Evolutionary conservation across 2,113 vertebrate genomes (phyloP).

Genomic region (Himantopus leucocephalus): DNA sequence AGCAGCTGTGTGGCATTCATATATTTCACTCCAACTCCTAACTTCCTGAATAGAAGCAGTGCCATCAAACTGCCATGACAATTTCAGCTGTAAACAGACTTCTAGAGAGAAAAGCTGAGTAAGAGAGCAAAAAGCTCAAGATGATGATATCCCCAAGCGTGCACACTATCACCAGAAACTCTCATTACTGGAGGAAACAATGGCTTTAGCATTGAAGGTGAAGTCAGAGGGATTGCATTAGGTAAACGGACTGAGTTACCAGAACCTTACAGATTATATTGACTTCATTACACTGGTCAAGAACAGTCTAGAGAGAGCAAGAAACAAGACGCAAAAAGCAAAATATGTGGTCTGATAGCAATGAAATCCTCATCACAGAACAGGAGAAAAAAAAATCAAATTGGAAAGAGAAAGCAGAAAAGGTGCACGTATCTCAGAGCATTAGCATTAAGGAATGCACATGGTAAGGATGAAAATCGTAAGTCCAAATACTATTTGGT

Average conservation of each 20-base stretch:
- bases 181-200: neutral
- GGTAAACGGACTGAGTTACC: neutral
- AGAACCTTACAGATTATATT: neutral
- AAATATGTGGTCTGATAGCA: neutral
- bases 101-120: neutral
- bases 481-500: neutral
- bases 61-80: neutral
- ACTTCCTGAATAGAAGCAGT: neutral
- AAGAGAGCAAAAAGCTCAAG: neutral
- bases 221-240: neutral
- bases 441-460: neutral
- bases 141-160: neutral
- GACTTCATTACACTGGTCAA: neutral
- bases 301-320: neutral
- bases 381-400: neutral
- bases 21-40: neutral
- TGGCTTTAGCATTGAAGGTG: neutral
- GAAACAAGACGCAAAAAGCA: neutral
- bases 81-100: neutral
- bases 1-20: neutral
- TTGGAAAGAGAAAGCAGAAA: neutral
- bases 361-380: neutral
- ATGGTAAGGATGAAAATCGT: fast-evolving
- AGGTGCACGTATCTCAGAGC: neutral
- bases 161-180: neutral